Conservation (phyloP, 2,888 invertebrate species). For the Exephanes ischioxanthus region DNA sequence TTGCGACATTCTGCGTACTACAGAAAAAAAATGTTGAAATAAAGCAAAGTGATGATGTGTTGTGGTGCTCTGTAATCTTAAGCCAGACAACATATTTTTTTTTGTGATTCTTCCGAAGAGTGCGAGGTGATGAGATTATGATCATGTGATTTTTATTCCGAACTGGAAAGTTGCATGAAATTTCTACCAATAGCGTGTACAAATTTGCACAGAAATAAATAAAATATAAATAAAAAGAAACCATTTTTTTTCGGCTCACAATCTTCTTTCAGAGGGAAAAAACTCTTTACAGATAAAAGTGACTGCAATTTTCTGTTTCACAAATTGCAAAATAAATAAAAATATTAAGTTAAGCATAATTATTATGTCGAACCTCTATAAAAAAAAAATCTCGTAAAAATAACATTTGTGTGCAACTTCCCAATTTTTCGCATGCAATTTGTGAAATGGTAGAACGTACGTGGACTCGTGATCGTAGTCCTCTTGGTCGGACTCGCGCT, state of each 20-base stretch:
- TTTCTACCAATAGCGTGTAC: neutral
- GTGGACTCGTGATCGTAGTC: conserved; percentile 87
- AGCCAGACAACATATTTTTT: conserved; percentile 64
- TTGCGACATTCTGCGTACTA: conserved; percentile 89
- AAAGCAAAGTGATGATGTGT: conserved; percentile 70
- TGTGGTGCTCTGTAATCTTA: conserved; percentile 74
- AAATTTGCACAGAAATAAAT: conserved; percentile 27
- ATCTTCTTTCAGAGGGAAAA: neutral
- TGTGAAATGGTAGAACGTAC: conserved; percentile 82
- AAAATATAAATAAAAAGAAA: neutral
- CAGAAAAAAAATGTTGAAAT: conserved; percentile 77
- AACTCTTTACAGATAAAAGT: no score
- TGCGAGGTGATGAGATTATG: neutral
- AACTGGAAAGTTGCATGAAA: neutral
- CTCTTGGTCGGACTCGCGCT: conserved; percentile 95
- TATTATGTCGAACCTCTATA: neutral
- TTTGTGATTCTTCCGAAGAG: conserved; percentile 16
- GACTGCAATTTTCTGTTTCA: no score
- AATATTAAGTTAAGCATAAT: no score
- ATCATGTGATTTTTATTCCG: neutral
- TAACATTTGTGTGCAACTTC: no score
- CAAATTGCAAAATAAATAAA: no score
- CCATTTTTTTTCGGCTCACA: neutral
- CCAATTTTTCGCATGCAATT: no score
- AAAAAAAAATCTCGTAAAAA: neutral